Percentiles rank a stretch among this genome's conserved stretches.
Conservation (phyloP, 2,888 invertebrate genomes). For the Lasioglossum figueresi region DNA sequence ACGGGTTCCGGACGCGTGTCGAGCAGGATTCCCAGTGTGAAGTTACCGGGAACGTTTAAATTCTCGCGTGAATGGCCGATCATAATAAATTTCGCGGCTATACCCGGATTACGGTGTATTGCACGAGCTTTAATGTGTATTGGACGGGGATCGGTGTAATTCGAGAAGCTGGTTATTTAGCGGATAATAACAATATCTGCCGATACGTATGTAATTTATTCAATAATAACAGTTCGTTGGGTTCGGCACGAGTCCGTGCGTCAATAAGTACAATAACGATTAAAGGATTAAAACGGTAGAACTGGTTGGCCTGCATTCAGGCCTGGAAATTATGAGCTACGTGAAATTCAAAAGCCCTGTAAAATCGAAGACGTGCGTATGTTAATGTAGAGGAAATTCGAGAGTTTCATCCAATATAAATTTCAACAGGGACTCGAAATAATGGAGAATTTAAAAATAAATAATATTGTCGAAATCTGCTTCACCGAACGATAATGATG, state of each 20-base stretch:
- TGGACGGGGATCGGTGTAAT: neutral
- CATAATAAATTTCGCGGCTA: neutral
- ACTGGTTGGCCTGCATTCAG: no score
- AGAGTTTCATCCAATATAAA: neutral
- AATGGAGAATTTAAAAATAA: neutral
- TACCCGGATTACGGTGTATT: neutral
- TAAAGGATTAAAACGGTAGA: conserved; percentile 18
- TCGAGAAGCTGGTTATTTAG: conserved; percentile 14
- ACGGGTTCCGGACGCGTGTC: neutral
- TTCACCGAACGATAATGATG: neutral
- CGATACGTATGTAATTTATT: conserved; percentile 8
- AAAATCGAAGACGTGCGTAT: neutral
- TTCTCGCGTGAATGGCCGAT: neutral
- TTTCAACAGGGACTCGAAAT: neutral
- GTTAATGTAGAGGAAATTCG: neutral
- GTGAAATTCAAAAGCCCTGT: neutral
- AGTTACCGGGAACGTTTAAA: neutral
- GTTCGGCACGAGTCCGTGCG: neutral
- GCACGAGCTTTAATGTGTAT: neutral
- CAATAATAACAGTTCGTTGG: conserved; percentile 19
- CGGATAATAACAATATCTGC: conserved; percentile 6
- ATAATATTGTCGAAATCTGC: neutral
- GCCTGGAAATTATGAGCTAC: neutral
- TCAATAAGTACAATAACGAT: conserved; percentile 23
- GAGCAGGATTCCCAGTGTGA: neutral